phyloP scores from a whole-genome alignment of 2,888 invertebrate genomes.

The Drosophila macrospina region DNA sequence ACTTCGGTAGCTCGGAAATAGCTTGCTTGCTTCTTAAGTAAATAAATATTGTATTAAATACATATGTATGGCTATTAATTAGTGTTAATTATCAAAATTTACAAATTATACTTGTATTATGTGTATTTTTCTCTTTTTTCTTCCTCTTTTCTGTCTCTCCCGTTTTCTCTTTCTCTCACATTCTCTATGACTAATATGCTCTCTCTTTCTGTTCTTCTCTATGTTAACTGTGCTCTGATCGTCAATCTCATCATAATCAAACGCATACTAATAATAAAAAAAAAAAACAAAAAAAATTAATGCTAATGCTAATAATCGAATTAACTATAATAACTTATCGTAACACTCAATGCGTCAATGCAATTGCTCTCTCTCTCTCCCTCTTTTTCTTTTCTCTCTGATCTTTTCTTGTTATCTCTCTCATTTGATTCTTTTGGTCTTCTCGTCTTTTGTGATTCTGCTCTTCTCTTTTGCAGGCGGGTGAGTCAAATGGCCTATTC shows the following conservation, averaged over 20 bases:
- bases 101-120: constrained; percentile 83
- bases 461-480: constrained; percentile 86
- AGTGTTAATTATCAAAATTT: constrained; percentile 65
- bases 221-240: constrained; percentile 61
- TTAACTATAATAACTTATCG: constrained; percentile 36
- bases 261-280: constrained; percentile 36
- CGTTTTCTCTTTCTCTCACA: constrained; percentile 25
- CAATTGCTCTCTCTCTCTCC: constrained; percentile 51
- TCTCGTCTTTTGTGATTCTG: constrained; percentile 74
- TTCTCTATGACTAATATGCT: constrained; percentile 53
- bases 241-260: constrained; percentile 26
- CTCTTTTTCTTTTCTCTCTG: constrained; percentile 41
- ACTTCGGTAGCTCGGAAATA: not conserved
- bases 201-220: constrained; percentile 44
- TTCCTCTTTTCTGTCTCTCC: constrained; percentile 53
- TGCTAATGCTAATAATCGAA: constrained; percentile 45
- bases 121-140: constrained; percentile 76
- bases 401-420: constrained; percentile 45
- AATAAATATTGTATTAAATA: not conserved
- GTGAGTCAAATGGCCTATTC: constrained; percentile 89
- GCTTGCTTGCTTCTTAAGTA: not conserved
- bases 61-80: constrained; percentile 13
- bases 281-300: constrained; percentile 28
- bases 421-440: constrained; percentile 52
- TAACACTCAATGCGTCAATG: constrained; percentile 62